These are phyloP conservation scores for Acomys russatus DNA, from an alignment of 2,797 vertebrate species.

Conservation along the genomic window DNA sequence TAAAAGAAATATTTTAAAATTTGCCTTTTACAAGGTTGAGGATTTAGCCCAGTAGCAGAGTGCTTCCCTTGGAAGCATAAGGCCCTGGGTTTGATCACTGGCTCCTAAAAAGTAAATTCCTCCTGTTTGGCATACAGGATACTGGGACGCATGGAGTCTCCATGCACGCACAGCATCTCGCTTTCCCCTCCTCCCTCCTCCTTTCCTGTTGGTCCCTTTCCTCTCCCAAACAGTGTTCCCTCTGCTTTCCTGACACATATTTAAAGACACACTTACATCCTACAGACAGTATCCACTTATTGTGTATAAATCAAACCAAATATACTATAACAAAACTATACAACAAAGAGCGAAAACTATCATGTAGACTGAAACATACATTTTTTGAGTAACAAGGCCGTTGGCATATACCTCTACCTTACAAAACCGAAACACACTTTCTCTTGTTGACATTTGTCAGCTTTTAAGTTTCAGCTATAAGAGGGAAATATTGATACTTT, in stretches of 20 bases:
- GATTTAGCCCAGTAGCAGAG: neutral
- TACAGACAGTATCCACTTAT: neutral
- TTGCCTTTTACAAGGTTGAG: neutral
- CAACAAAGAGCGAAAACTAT: conserved; percentile 8
- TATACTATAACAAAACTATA: neutral
- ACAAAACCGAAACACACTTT: neutral
- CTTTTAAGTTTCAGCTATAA: neutral
- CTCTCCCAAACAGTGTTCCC: neutral
- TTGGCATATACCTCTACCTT: neutral
- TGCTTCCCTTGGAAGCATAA: no score
- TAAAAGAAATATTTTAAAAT: neutral
- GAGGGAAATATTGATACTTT: neutral
- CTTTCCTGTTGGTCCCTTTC: no score
- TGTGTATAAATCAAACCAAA: conserved; percentile 15
- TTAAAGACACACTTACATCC: neutral
- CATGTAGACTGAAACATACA: neutral
- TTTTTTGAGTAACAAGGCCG: neutral
- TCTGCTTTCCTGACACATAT: neutral
- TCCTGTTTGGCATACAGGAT: neutral
- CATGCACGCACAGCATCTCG: no score
- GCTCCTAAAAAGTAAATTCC: neutral
- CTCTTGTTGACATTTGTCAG: neutral
- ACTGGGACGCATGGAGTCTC: neutral
- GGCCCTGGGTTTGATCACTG: no score
- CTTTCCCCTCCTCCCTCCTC: neutral